Base-by-base conservation (phyloP, 2,113 vertebrate genomes). In the Halcyon malimbica region DNA sequence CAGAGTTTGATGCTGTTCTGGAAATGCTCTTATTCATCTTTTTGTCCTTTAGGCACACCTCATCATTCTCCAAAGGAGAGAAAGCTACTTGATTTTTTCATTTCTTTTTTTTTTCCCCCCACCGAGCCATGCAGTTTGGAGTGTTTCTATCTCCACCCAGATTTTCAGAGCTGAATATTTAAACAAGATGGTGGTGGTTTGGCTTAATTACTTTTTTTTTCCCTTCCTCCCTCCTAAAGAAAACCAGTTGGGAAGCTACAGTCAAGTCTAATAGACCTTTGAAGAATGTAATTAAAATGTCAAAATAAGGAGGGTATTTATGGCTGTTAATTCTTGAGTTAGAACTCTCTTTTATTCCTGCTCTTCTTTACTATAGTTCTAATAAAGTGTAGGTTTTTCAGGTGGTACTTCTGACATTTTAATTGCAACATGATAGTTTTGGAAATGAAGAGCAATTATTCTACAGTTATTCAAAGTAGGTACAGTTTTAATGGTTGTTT, bases 241-340 rank as follows among this genome's bases (percentile, higher is more conserved):
- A 86, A 89, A 64, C 24, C 29, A 33, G 8, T 62, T 81, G 69
- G 65, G 42, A 88, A 82, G 62, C 86, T 85, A 37, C 83, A 78
- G 64, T 53, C 65, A 82, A 92, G 16, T 73, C 57, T 94, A 80
- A 75, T 46, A 94, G 73, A 84, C 18, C 73, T 90, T 68, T 87
- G 77, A 96, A 76, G 68, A 68, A n/a, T 84, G 28, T 77, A 79
- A 87, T 75, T 86, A 82, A 86, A 91, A 79, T 89, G 44, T 74
- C 44, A 89, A 71, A 92, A 89, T 81, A 71, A 87, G 64, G n/a
- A 68, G 9, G 14, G 5, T 1, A 48, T 75, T 74, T 37, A 33
- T 81, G 41, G 37, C 35, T 88, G 31, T 75, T 78, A 69, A 79
- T 88, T 90, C 29, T 81, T 28, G 44, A 89, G 28, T 68, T 60